These are phyloP conservation scores for Brachyistius frenatus DNA, from an alignment of 2,113 vertebrate genomes.

Conservation along the genomic window DNA sequence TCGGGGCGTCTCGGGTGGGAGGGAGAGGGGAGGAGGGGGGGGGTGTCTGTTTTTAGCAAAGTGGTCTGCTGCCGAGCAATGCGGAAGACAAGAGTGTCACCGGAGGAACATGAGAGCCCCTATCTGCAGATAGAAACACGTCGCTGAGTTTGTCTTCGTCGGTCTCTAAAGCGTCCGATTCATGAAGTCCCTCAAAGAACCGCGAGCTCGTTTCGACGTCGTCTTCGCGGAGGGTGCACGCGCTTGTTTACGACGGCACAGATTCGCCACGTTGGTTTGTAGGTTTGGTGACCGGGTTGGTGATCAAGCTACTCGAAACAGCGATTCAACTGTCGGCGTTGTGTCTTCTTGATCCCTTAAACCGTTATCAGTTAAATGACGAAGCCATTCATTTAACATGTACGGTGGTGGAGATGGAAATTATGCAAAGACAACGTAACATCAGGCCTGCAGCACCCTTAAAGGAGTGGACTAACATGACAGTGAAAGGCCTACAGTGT, in stretches of 20 bases:
- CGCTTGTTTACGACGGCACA: conserved; percentile 22
- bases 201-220: not conserved
- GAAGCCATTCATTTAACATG: too few relatives aligned
- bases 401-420: too few relatives aligned
- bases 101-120: conserved; percentile 49
- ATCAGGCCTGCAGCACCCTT: not conserved
- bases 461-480: too few relatives aligned
- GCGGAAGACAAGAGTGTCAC: conserved; percentile 76
- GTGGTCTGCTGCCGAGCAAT: conserved; percentile 65
- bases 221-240: not conserved
- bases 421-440: not conserved
- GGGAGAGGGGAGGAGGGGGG: not conserved
- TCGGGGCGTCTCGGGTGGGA: conserved; percentile 49
- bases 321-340: too few relatives aligned
- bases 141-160: conserved; percentile 11
- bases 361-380: too few relatives aligned
- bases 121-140: conserved; percentile 25
- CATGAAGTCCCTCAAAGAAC: not conserved
- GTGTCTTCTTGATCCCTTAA: too few relatives aligned
- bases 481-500: too few relatives aligned
- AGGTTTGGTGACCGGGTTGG: not conserved
- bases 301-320: not conserved
- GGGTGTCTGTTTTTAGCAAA: conserved; percentile 57
- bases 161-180: not conserved
- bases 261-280: conserved; percentile 46